Percentiles rank a stretch among this genome's conserved stretches.
These are phyloP conservation scores for Daboia siamensis DNA, from an alignment of 2,113 vertebrate species.

Conservation along the genomic window DNA sequence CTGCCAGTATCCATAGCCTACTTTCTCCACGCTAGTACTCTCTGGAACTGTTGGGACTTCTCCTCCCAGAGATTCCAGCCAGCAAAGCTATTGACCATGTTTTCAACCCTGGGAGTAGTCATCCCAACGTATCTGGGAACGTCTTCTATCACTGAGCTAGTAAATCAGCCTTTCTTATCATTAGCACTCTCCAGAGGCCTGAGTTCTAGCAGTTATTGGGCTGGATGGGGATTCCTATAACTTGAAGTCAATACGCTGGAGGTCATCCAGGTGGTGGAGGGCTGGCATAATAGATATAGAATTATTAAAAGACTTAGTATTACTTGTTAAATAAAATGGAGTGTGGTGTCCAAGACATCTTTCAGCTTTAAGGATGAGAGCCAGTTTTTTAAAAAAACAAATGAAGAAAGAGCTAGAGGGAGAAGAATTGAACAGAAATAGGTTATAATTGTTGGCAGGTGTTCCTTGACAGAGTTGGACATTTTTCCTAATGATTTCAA, in stretches of 20 bases:
- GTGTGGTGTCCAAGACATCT: background rate
- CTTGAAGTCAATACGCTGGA: background rate
- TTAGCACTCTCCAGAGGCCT: background rate
- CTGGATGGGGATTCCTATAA: background rate
- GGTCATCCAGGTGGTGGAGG: background rate
- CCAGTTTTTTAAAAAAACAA: background rate
- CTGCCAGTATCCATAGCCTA: background rate
- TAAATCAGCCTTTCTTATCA: background rate
- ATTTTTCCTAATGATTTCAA: constrained; percentile 26
- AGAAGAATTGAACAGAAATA: background rate
- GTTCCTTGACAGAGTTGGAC: background rate
- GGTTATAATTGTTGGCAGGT: constrained; percentile 40
- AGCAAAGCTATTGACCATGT: background rate
- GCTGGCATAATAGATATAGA: background rate
- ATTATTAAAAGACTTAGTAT: background rate
- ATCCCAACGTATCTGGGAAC: background rate
- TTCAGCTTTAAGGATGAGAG: constrained; percentile 11
- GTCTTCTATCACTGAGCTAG: background rate
- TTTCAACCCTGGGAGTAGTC: background rate
- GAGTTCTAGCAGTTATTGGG: background rate
- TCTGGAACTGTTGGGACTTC: background rate
- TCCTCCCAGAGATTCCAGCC: background rate
- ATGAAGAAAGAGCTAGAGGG: background rate
- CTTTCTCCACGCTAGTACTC: background rate
- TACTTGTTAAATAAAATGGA: background rate